These are phyloP conservation scores for Melikaiella ostensackeni DNA, from an alignment of 2,888 invertebrate species.

Conservation along the genomic window DNA sequence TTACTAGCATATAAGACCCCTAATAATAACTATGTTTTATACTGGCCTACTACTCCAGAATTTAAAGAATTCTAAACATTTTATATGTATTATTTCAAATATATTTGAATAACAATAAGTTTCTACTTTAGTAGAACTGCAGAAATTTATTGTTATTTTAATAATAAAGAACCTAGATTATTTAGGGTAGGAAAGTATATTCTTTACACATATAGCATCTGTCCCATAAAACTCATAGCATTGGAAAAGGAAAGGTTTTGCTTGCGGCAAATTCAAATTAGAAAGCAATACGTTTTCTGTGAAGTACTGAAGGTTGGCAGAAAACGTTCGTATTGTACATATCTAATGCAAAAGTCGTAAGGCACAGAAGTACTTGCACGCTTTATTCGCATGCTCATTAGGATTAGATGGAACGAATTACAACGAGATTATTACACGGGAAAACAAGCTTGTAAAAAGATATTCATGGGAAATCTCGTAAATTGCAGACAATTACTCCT, in stretches of 20 bases:
- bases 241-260: background rate
- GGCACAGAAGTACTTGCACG: slow-evolving; percentile 18
- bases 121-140: no score
- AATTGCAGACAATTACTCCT: slow-evolving; percentile 37
- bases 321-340: slow-evolving; percentile 3
- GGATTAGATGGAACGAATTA: slow-evolving; percentile 37
- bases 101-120: no score
- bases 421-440: slow-evolving; percentile 23
- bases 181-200: no score
- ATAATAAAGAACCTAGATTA: no score
- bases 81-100: no score
- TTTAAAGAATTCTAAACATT: no score
- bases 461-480: slow-evolving; percentile 37
- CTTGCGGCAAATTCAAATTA: slow-evolving; percentile 19
- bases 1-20: no score
- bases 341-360: slow-evolving; percentile 25
- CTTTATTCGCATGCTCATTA: slow-evolving; percentile 31
- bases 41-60: no score
- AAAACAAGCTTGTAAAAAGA: slow-evolving; percentile 37
- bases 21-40: no score
- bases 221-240: background rate
- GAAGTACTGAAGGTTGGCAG: slow-evolving; percentile 12
- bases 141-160: no score
- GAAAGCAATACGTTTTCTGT: slow-evolving; percentile 31
- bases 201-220: no score